These are phyloP conservation scores for Ceuthmochares aereus DNA, from an alignment of 2,113 vertebrate genomes.

Conservation along the genomic window DNA sequence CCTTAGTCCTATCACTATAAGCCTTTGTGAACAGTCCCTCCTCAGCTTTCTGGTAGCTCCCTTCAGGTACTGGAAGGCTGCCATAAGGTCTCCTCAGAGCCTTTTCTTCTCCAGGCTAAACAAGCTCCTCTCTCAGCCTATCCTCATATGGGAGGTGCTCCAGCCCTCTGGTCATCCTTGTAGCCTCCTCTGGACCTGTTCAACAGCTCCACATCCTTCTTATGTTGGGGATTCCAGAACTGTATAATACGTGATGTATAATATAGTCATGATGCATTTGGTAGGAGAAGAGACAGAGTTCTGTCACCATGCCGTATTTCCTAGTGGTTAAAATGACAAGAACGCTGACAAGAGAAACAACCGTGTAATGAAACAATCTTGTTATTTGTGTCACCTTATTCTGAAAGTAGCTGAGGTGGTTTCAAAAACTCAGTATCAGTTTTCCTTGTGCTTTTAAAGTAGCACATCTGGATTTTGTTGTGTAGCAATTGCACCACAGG, in stretches of 20 bases:
- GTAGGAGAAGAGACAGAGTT: background rate
- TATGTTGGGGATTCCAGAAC: too few relatives aligned
- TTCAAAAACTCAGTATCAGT: background rate
- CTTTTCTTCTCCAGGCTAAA: too few relatives aligned
- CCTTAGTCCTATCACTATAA: too few relatives aligned
- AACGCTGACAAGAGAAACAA: background rate
- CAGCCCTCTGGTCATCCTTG: too few relatives aligned
- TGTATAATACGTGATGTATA: background rate
- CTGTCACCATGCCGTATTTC: background rate
- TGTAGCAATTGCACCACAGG: background rate
- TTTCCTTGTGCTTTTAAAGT: background rate
- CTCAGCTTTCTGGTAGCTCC: too few relatives aligned
- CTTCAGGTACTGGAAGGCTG: too few relatives aligned
- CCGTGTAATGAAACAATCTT: background rate
- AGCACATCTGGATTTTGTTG: constrained; percentile 3
- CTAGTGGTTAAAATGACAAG: background rate
- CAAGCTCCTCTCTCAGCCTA: too few relatives aligned
- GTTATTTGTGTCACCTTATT: background rate
- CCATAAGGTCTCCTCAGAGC: too few relatives aligned
- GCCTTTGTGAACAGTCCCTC: too few relatives aligned
- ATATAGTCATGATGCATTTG: background rate
- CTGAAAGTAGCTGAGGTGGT: background rate
- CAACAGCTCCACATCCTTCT: too few relatives aligned
- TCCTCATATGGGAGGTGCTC: too few relatives aligned
- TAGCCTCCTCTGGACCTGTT: too few relatives aligned